These are phyloP conservation scores for Doryteuthis pealeii DNA, from an alignment of 1,140 invertebrate genomes.

Conservation along the genomic window DNA sequence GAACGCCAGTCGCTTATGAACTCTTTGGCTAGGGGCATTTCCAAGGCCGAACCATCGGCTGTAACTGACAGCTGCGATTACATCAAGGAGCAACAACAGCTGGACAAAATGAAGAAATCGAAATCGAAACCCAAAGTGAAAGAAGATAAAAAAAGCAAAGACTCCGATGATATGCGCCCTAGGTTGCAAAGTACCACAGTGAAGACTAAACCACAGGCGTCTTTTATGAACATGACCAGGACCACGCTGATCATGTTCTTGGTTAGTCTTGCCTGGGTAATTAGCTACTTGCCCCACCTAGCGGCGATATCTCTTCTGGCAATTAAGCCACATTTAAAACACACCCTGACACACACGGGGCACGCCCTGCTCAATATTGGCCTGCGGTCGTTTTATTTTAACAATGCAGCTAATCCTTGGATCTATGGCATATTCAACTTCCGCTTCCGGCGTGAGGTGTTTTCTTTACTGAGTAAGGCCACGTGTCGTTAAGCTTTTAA, in stretches of 20 bases:
- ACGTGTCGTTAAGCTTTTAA: neutral
- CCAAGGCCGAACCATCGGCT: neutral
- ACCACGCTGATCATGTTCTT: neutral
- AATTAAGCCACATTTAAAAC: neutral
- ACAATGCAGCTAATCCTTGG: neutral
- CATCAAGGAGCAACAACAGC: neutral
- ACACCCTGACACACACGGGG: neutral
- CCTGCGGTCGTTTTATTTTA: neutral
- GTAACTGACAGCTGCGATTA: neutral
- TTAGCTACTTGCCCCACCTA: neutral
- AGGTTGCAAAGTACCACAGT: neutral
- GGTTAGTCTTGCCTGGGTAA: neutral
- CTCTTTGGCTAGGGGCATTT: neutral
- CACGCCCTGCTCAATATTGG: neutral
- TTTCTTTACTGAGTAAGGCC: neutral
- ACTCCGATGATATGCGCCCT: neutral
- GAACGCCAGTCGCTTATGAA: neutral
- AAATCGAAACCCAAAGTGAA: neutral
- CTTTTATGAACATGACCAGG: neutral
- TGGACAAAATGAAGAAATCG: neutral
- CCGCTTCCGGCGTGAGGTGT: neutral
- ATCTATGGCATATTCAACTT: slow-evolving; percentile 5
- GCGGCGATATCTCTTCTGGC: neutral
- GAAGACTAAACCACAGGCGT: neutral
- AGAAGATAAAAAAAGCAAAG: too few species aligned